Evolutionary conservation across 2,888 invertebrate genomes (phyloP), one percentile per base, ranked within the genome.

Genomic region (Drosophila lacicola): DNA sequence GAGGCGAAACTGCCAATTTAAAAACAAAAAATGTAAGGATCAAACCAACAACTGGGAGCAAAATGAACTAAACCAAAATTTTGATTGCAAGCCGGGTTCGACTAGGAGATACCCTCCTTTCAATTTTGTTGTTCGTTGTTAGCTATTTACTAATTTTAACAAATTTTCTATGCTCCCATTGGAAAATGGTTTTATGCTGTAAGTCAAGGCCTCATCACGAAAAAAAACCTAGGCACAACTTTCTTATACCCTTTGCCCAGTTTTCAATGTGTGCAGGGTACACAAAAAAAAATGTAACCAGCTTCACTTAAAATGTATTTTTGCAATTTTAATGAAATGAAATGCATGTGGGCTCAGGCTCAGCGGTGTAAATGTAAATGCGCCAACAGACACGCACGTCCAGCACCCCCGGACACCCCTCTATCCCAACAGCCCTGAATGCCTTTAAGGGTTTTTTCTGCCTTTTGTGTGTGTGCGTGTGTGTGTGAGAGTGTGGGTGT

Each of bases 261-360:
- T 25, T 17, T 11, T 13, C 42, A 29, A 4, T 33, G 29, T 1
- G 36, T 33, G 44, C 44, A 51, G 51, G 37, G 64, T 64, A 65
- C 37, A 37, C 33, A 21, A 50, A 54, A 70, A n/a, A 68, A 53
- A 33, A 53, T 67, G 37, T 58, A 66, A 64, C 63, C 69, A 84
- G 63, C 55, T 72, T 75, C 56, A 66, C 57, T 78, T 75, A 73
- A 84, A 87, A 82, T 87, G 69, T 73, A 76, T 82, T 79, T 85
- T 79, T 79, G 82, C 79, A 88, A 84, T 88, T 88, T 88, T 82
- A 79, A 88, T 88, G 85, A 88, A 82, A 79, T 85, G 79, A 88
- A 82, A 88, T 85, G 82, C 85, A 82, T 75, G 82, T 74, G 86
- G 82, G 70, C 76, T 45, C 68, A 33, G 53, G 19, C 53, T 34